Evolutionary conservation across 2,888 invertebrate species (phyloP).

Genomic region (Dexiosoma caninum): DNA sequence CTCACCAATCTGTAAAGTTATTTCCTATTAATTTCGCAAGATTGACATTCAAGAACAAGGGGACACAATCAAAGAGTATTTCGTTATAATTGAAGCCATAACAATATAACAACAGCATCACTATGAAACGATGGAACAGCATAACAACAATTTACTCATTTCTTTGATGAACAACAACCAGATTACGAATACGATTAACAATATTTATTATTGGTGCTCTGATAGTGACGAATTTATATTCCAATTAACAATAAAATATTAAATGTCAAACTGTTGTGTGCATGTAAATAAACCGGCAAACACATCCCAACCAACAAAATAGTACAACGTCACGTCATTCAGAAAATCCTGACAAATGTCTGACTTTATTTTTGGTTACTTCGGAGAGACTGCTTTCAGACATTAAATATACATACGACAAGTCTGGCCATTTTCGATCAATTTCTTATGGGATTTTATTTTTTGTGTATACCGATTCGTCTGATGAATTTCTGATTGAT

Average conservation of each 20-base stretch:
- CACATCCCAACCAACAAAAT: too few species aligned
- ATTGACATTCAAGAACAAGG: background rate
- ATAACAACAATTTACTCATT: slow-evolving; percentile 30
- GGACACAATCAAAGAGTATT: background rate
- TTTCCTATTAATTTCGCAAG: background rate
- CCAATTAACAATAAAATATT: slow-evolving; percentile 54
- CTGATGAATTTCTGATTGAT: too few species aligned
- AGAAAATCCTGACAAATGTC: too few species aligned
- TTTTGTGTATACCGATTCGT: too few species aligned
- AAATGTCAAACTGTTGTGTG: slow-evolving; percentile 40
- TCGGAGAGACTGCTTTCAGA: too few species aligned
- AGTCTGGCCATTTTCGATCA: too few species aligned
- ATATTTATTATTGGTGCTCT: background rate
- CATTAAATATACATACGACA: too few species aligned
- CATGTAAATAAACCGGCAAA: background rate
- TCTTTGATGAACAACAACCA: slow-evolving; percentile 13
- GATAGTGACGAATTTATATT: slow-evolving; percentile 45
- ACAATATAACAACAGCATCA: slow-evolving; percentile 10
- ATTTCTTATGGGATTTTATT: too few species aligned
- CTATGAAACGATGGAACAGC: too few species aligned
- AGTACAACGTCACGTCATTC: too few species aligned
- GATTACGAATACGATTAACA: background rate
- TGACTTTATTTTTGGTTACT: too few species aligned
- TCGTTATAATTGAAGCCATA: slow-evolving; percentile 18
- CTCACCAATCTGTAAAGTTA: background rate